Evolutionary conservation across 1,140 invertebrate species (phyloP), one percentile per base, ranked within the genome.

Genomic region (Bilobella aurantiaca): DNA sequence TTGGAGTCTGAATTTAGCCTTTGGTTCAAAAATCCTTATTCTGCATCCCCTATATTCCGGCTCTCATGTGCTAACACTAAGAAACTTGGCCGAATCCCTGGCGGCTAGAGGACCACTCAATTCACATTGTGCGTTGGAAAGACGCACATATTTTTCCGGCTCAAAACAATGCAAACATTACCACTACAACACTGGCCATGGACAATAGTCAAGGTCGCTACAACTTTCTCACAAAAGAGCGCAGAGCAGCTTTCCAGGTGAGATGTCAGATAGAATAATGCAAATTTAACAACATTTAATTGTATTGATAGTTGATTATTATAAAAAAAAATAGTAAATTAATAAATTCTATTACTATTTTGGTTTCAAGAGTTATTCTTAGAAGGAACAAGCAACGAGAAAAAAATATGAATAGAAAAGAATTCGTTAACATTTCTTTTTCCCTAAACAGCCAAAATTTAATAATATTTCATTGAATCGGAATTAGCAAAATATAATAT

Each of bases 21-120:
- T 42, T 16, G 64, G 30, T 2, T 64, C 62, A 18, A 73, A 69
- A 32, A 68, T 73, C 27, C 57, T 73, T 2, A 73, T 73, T 42
- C 42, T 73, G 21, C 71, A 73, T 65, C 71, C 71, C 16, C 64
- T 73, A 42, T 73, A 73, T 32, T 66, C 68, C 32, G 71, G 71
- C 28, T 73, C 71, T 27, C 71, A 73, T 63, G 71, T 73, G 3
- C 29, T 73, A 32, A 73, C 71, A 18, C 27, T 73, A 32, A 65
- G 71, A 23, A 63, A 69, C 0, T 68, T 73, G 3, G 71, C 71
- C n/a, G 71, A 73, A 28, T 57, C 66, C n/a, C 53, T 73, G 25
- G 57, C 71, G 32, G 37, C 65, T 58, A 47, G 66, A 16, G 71
- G 71, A n/a, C 21, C 71, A 73, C 56, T 47, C 63, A 46, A 64